phyloP scores from a whole-genome alignment of 2,888 invertebrate species.

The Andricus quercusramuli region DNA sequence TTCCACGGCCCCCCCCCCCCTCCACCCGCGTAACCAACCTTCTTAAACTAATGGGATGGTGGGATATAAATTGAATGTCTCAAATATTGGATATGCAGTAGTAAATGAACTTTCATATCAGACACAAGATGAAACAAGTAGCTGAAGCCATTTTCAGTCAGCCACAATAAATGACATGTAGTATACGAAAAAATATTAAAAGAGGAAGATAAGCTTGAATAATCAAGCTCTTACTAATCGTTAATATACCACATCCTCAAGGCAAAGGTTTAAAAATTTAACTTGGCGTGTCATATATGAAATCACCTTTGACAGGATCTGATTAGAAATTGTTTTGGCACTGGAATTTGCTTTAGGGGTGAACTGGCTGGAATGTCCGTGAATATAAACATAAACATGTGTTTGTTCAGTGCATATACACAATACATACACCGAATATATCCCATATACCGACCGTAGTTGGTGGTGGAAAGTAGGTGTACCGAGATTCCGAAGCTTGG shows the following conservation, averaged over 20 bases:
- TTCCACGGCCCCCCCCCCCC: too few species aligned
- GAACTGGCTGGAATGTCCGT: slow-evolving; percentile 10
- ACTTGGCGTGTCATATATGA: neutral
- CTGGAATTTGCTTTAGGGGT: slow-evolving; percentile 31
- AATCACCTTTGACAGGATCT: slow-evolving; percentile 12
- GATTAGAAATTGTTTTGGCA: slow-evolving; percentile 29
- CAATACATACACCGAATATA: neutral
- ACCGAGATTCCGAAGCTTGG: slow-evolving; percentile 13
- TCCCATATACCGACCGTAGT: neutral
- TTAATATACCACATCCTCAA: too few species aligned
- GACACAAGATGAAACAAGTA: too few species aligned
- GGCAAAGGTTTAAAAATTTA: neutral
- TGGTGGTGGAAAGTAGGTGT: slow-evolving; percentile 4
- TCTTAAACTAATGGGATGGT: too few species aligned
- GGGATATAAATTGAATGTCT: too few species aligned
- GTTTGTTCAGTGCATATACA: neutral
- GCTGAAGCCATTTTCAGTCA: too few species aligned
- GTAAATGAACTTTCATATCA: too few species aligned
- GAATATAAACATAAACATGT: slow-evolving; percentile 22
- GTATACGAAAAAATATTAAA: neutral
- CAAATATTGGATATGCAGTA: too few species aligned
- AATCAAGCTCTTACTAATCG: too few species aligned
- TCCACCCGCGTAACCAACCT: too few species aligned
- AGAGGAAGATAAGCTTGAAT: neutral
- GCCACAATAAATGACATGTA: too few species aligned